Conservation (phyloP, 1,140 invertebrate species). For the Thaumetopoea pityocampa region DNA sequence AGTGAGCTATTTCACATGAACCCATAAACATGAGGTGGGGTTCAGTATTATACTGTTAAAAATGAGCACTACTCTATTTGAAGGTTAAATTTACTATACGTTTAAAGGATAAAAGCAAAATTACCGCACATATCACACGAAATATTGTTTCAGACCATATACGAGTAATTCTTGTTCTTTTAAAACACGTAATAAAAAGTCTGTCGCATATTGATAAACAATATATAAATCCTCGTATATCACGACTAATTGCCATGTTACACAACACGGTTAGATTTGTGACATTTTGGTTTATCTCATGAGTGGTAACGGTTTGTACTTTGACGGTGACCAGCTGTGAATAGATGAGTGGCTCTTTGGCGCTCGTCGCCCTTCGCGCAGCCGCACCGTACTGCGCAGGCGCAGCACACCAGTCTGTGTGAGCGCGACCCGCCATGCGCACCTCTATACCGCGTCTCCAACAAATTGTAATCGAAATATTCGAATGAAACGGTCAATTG, state of each 20-base stretch:
- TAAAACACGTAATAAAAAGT: too few species aligned
- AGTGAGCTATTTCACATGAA: slow-evolving; percentile 14
- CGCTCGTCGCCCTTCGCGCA: slow-evolving; percentile 35
- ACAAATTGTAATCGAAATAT: slow-evolving; percentile 34
- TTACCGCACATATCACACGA: too few species aligned
- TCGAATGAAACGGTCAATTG: slow-evolving; percentile 36
- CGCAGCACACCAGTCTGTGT: slow-evolving; percentile 36
- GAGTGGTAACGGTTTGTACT: slow-evolving; percentile 31
- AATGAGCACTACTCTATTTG: too few species aligned
- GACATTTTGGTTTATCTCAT: slow-evolving; percentile 25
- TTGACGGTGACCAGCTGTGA: slow-evolving; percentile 35
- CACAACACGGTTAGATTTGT: too few species aligned
- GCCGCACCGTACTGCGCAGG: slow-evolving; percentile 22
- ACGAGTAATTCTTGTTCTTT: too few species aligned
- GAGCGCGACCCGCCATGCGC: slow-evolving; percentile 57
- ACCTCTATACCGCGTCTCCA: slow-evolving; percentile 39
- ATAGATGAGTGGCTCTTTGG: slow-evolving; percentile 39
- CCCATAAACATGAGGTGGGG: slow-evolving; percentile 38
- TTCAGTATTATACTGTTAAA: too few species aligned
- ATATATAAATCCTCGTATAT: too few species aligned
- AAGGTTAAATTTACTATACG: too few species aligned
- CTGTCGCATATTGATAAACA: too few species aligned
- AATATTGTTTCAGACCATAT: too few species aligned
- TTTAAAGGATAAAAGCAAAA: too few species aligned
- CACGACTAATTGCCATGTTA: too few species aligned